These are phyloP conservation scores for Thera britannica DNA, from an alignment of 2,888 invertebrate species.

Conservation along the genomic window DNA sequence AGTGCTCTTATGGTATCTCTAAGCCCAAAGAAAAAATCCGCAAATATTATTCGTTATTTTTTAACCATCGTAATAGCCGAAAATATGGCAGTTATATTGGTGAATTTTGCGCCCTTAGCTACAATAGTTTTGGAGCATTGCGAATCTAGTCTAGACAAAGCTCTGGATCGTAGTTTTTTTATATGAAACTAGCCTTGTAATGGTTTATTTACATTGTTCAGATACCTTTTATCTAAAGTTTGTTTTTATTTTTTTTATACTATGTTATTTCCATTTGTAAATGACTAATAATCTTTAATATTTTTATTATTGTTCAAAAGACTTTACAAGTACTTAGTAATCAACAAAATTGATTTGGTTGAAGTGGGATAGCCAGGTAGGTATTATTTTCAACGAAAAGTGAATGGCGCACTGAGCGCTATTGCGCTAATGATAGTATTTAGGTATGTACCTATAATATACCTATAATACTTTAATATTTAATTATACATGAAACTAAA, in stretches of 20 bases:
- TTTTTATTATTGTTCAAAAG: conserved; percentile 22
- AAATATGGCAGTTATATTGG: no score
- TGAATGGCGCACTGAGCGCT: background rate
- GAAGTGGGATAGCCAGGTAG: conserved; percentile 1
- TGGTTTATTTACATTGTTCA: conserved; percentile 61
- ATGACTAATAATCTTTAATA: conserved; percentile 19
- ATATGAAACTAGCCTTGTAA: conserved; percentile 14
- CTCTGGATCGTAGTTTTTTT: background rate
- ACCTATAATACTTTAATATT: no score
- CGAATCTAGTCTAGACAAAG: no score
- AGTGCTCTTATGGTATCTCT: no score
- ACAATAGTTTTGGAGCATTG: no score
- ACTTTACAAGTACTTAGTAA: conserved; percentile 40
- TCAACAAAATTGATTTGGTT: conserved; percentile 5
- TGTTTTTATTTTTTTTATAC: conserved; percentile 52
- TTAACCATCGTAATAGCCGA: background rate
- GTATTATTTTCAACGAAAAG: background rate
- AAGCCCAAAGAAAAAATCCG: background rate
- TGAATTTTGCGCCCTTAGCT: no score
- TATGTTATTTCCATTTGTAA: conserved; percentile 15
- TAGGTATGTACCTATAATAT: no score
- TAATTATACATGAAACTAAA: background rate
- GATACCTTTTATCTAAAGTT: conserved; percentile 68
- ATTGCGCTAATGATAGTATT: no score
- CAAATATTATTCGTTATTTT: background rate